Evolutionary conservation across 2,888 invertebrate genomes (phyloP).

Genomic region (Lasioglossum oenotherae): DNA sequence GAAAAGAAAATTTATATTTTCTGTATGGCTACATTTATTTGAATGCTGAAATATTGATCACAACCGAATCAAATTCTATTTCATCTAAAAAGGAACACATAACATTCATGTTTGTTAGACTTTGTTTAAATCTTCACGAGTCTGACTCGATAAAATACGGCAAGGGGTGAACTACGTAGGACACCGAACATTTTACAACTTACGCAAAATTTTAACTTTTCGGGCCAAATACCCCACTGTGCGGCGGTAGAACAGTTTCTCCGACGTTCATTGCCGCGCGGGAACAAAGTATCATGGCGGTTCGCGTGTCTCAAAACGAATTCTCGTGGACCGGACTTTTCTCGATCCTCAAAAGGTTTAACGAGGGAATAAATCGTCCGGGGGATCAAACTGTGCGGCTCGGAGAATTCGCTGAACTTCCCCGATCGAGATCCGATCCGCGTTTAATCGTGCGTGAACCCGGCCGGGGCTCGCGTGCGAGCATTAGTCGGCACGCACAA

Average conservation of each 20-base stretch:
- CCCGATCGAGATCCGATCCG: conserved; percentile 24
- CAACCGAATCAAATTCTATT: no score
- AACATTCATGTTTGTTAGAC: no score
- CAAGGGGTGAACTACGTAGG: no score
- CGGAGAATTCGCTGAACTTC: neutral
- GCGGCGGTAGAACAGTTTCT: neutral
- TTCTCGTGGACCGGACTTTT: neutral
- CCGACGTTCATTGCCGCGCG: neutral
- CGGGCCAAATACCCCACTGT: no score
- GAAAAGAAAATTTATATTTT: no score
- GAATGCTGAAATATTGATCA: no score
- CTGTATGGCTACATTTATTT: no score
- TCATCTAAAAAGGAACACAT: no score
- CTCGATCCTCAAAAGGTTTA: neutral
- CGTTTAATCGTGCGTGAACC: conserved; percentile 49
- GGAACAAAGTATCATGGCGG: neutral
- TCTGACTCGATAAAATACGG: no score
- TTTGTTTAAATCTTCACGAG: no score
- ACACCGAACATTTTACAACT: no score
- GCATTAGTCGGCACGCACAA: conserved; percentile 25
- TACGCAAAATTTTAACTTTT: no score
- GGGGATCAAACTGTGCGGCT: neutral
- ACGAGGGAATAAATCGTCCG: neutral
- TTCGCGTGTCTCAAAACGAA: neutral
- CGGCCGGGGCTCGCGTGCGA: conserved; percentile 39